A percentile compares a stretch with the other conserved stretches of the same genome.
These are phyloP conservation scores for Poeciliopsis occidentalis DNA, from an alignment of 2,113 vertebrate species.

Conservation along the genomic window DNA sequence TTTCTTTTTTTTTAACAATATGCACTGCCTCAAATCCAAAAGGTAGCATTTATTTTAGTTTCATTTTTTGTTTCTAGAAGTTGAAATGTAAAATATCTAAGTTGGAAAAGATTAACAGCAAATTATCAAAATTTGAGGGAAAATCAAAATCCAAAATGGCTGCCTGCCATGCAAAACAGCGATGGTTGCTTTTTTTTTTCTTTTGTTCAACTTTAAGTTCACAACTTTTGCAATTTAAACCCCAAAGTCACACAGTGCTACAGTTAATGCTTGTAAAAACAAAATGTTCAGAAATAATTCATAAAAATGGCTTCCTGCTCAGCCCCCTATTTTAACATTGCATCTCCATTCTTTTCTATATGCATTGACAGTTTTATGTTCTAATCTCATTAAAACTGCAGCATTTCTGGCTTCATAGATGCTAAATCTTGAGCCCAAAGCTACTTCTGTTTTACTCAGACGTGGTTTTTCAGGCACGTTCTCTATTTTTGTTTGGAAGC, in stretches of 20 bases:
- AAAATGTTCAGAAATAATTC: too few species aligned
- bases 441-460: constrained; percentile 37
- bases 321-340: background rate
- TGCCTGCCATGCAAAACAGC: background rate
- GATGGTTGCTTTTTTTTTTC: too few species aligned
- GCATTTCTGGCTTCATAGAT: background rate
- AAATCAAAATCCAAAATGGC: background rate
- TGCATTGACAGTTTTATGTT: background rate
- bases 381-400: background rate
- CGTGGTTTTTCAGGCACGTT: background rate
- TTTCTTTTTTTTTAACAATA: too few species aligned
- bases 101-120: too few species aligned
- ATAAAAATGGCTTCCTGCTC: too few species aligned
- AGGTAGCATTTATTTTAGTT: background rate
- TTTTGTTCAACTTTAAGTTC: too few species aligned
- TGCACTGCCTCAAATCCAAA: background rate
- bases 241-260: too few species aligned
- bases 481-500: constrained; percentile 64
- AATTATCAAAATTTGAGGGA: background rate
- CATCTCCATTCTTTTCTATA: background rate
- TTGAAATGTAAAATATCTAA: background rate
- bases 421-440: background rate
- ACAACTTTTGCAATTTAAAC: too few species aligned
- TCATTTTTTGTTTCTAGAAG: background rate
- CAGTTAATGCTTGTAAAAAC: too few species aligned